Percentiles rank a stretch among this genome's conserved stretches.
Evolutionary conservation across 1,140 invertebrate species (phyloP).

Genomic region (Leptinotarsa texana): DNA sequence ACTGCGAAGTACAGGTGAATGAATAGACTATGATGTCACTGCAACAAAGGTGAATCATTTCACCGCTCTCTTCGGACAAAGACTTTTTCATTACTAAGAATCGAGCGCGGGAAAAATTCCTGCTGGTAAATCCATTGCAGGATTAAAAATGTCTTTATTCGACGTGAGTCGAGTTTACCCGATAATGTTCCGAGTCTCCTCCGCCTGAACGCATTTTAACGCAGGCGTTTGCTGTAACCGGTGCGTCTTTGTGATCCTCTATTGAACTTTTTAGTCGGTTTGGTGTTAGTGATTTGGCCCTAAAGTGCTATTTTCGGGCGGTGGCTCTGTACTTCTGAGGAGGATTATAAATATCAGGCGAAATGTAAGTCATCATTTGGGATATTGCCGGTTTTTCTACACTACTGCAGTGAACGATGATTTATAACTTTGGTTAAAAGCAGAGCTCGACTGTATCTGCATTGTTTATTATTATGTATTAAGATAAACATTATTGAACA

Average conservation of each 20-base stretch:
- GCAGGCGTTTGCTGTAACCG: slow-evolving; percentile 11
- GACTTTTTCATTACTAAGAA: not conserved
- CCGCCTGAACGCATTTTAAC: slow-evolving; percentile 17
- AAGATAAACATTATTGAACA: no score
- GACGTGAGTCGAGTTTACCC: not conserved
- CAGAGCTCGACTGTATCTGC: not conserved
- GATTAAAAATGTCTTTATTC: not conserved
- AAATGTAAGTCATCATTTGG: not conserved
- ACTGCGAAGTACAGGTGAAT: not conserved
- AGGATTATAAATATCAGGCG: not conserved
- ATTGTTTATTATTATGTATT: not conserved
- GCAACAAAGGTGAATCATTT: slow-evolving; percentile 5
- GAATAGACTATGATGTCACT: not conserved
- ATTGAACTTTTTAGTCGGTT: slow-evolving; percentile 12
- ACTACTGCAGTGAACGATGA: not conserved
- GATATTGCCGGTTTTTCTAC: not conserved
- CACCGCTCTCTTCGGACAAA: not conserved
- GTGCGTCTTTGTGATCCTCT: not conserved
- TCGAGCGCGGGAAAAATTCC: slow-evolving; percentile 2
- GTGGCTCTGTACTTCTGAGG: not conserved
- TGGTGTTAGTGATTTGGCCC: not conserved
- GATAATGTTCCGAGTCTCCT: not conserved
- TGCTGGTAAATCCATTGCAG: not conserved
- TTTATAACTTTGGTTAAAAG: not conserved
- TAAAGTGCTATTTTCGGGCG: slow-evolving; percentile 7